Conservation (phyloP, 2,888 invertebrate species). For the Cataglyphis rosenhaueri region DNA sequence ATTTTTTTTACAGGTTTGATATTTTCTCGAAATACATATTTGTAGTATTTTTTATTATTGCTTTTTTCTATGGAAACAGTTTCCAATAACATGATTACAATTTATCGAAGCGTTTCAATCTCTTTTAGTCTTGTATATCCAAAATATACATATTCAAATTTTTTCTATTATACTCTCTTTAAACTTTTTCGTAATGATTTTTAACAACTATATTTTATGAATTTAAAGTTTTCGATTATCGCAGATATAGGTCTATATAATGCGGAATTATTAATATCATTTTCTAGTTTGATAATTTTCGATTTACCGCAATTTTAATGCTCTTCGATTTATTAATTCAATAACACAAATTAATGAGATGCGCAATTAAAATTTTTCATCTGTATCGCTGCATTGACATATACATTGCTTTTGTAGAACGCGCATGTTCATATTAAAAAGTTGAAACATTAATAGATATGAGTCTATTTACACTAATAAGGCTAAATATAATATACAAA, state of each 20-base stretch:
- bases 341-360: background rate
- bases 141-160: background rate
- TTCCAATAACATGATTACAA: background rate
- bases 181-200: background rate
- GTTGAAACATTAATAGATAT: background rate
- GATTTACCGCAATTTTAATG: background rate
- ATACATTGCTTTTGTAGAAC: background rate
- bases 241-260: background rate
- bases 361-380: background rate
- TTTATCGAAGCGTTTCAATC: constrained; percentile 13
- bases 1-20: background rate
- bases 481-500: background rate
- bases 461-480: background rate
- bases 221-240: background rate
- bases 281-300: background rate
- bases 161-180: background rate
- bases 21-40: background rate
- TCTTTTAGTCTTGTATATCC: background rate
- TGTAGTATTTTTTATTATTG: background rate
- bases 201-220: background rate
- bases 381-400: background rate
- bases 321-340: background rate
- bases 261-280: background rate
- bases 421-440: background rate
- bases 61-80: constrained; percentile 7